Evolutionary conservation across 2,888 invertebrate species (phyloP), one percentile per base, ranked within the genome.

Genomic region (Uloborus plumipes): DNA sequence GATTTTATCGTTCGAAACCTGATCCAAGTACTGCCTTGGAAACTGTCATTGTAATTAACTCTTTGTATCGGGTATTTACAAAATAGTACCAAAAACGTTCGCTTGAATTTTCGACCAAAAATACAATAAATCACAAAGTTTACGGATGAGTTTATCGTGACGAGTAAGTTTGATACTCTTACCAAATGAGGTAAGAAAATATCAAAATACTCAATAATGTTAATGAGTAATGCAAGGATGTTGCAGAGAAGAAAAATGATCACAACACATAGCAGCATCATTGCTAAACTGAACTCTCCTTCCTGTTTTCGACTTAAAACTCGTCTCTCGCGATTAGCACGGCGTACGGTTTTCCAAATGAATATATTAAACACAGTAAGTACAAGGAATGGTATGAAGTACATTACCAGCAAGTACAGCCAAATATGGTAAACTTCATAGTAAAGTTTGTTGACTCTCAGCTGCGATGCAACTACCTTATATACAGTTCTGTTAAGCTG

Each of bases 101-200:
- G 92, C 88, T 96, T 94, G 90, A 98, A 98, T 89, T 98, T 98
- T 89, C 98, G 96, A 1, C 98, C 98, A 89, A 98, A 98, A 86
- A 97, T 97, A 86, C 98, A 97, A 91, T 99, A 99, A 87, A 99
- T 97, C 86, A 98, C 93, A 89, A 99, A 98, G 90, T 99, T 99
- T 85, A 98, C 95, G 88, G 97, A 97, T 88, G 97, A 97, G 91
- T 99, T 99, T 89, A 98, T 93, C 85, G 97, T 98, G 76, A 99
- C 97, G 85, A 98, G 92, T 77, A 98, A 92, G 90, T 99, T 98
- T 88, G 95, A 95, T 20, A 88, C 86, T 11, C 84, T 86, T 53
- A 92, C 92, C 88, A 94, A 94, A 75, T 95, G 93, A 87, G 95
- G 90, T 87, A 93, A 92, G 14, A 70, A 73, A 2, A 79, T 47